Evolutionary conservation across 1,140 invertebrate species (phyloP), one percentile per base, ranked within the genome.

Genomic region (Aphis gossypii): DNA sequence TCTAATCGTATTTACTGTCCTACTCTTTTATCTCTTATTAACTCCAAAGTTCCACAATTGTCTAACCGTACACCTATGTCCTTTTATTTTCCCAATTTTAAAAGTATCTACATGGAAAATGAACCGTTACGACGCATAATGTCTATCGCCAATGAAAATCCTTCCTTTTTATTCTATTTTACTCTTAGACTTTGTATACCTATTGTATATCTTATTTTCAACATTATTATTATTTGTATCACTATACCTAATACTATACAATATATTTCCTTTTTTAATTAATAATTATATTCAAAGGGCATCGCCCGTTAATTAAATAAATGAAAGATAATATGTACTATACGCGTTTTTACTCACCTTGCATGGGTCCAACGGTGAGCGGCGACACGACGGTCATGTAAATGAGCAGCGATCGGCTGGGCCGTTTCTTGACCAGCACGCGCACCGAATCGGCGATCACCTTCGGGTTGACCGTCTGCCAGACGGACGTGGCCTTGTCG

Each of bases 321-420:
- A 41, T 41, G 2, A 38, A 38, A 2, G 2, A 41, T 1, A 41
- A 41, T 41, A 41, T 41, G 38, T 41, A 3, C 38, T 41, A 11
- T 46, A 46, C 48, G 4, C 6, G 41, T 87, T 44, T 46, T 11
- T 4, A 56, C 88, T 21, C 23, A 94, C 92, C 92, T 93, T 93
- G 92, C 92, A 93, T 93, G 82, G 92, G 92, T 18, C 93, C 93
- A 38, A 94, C 48, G 76, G 94, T 93, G 35, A 94, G 90, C 56
- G 94, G 94, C 38, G 93, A 94, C 46, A 94, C 93, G 38, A 94
- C 35, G 44, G 94, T 76, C 93, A 94, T 94, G 68, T 94, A 90
- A 0, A 94, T 21, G 30, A 94, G 90, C 48, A 92, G 44, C 46
- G 48, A 56, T 54, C 91, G 56, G 41, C 92, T 93, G 41, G 91